These are phyloP conservation scores for Lepisosteus oculatus DNA, from an alignment of 2,113 vertebrate genomes.

Conservation along the genomic window DNA sequence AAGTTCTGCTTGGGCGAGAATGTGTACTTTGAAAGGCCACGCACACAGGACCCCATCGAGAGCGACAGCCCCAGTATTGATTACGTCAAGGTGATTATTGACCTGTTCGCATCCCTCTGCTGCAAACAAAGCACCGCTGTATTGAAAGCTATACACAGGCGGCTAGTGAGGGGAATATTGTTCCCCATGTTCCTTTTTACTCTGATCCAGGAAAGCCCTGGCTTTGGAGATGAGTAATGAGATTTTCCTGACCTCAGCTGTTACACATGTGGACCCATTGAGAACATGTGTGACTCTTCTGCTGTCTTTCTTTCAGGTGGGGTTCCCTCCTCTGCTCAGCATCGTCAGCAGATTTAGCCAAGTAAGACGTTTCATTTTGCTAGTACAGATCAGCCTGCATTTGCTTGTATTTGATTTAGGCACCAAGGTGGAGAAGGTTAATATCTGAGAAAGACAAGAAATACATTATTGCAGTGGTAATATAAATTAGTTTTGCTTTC, in stretches of 20 bases:
- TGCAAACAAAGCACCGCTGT: neutral
- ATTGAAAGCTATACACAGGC: too few species aligned
- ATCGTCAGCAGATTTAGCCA: constrained; percentile 94
- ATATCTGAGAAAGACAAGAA: neutral
- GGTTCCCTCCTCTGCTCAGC: constrained; percentile 91
- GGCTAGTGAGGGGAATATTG: too few species aligned
- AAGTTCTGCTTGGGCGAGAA: constrained; percentile 90
- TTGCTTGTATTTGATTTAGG: too few species aligned
- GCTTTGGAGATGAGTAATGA: too few species aligned
- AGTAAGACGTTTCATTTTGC: constrained; percentile 56
- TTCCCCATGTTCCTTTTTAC: too few species aligned
- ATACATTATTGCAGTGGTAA: too few species aligned
- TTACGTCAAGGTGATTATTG: constrained; percentile 77
- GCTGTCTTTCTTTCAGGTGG: constrained; percentile 65
- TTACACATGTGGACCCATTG: too few species aligned
- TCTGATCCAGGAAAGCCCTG: too few species aligned
- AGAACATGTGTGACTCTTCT: too few species aligned
- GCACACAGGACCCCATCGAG: constrained; percentile 45
- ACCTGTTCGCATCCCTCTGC: neutral
- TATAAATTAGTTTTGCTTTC: constrained; percentile 9
- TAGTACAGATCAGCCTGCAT: neutral
- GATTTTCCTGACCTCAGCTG: too few species aligned
- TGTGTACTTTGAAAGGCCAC: constrained; percentile 57
- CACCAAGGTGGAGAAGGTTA: neutral
- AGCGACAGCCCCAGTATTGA: constrained; percentile 70